Evolutionary conservation across 92 coral and sea anemone genomes (phyloP), one percentile per base, ranked within the genome.

Genomic region (Phymanthus crucifer): DNA sequence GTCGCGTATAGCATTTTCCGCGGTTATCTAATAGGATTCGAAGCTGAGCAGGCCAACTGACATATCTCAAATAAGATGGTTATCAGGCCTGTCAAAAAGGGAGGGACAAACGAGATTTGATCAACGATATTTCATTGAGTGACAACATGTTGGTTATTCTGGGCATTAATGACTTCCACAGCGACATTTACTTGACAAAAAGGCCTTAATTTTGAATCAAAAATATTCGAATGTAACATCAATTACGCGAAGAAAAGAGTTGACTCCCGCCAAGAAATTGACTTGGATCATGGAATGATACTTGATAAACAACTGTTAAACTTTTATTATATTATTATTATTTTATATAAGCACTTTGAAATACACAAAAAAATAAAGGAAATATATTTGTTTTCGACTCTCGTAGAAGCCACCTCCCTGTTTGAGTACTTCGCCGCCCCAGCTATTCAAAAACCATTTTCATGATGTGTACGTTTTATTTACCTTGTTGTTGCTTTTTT

Each of bases 81-180:
- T 79, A 86, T 86, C 90, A 79, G 70, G 66, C 14, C 84, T 92
- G 92, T 84, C 92, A 85, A 21, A 78, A 74, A 61, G 88, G 97
- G 93, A 89, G 87, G 92, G 78, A 83, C 85, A 79, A 78, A 85
- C 48, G 36, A 90, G 64, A 78, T 72, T 87, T 40, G 89, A 90
- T 92, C 89, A 79, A 88, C 87, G 87, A 92, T 92, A 90, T 83
- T 87, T 90, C 76, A 87, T 84, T 82, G 90, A 90, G 91, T 91
- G 96, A 82, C 94, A 90, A 84, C 88, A 56, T 85, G 73, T 69
- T 45, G 31, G 83, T 69, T 64, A 76, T 66, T 68, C 83, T 67
- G 48, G 83, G 86, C 86, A 66, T 61, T 82, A 82, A 82, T 82
- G 78, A 82, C 80, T 74, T 61, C 73, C 86, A 82, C 57, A 58